Conservation (phyloP, 2,113 vertebrate species). For the Daubentonia madagascariensis region DNA sequence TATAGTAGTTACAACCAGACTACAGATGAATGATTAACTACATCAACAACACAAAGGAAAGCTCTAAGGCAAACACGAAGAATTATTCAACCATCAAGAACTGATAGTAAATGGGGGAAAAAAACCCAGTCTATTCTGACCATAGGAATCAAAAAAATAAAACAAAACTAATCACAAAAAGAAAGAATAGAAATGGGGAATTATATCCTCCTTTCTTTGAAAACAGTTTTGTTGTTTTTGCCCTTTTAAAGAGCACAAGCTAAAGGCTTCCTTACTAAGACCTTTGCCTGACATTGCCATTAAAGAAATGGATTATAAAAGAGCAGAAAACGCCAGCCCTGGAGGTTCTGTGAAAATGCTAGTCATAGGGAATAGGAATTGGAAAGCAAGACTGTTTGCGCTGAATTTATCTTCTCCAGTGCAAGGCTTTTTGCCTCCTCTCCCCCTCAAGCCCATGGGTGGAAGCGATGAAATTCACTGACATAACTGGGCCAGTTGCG, state of each 20-base stretch:
- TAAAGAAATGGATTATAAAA: slow-evolving; percentile 69
- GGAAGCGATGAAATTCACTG: slow-evolving; percentile 68
- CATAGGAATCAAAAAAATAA: not conserved
- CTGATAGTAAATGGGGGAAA: not conserved
- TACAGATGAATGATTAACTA: slow-evolving; percentile 19
- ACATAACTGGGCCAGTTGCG: slow-evolving; percentile 58
- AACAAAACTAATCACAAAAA: not conserved
- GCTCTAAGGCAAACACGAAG: not conserved
- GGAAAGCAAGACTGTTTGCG: slow-evolving; percentile 35
- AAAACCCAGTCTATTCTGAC: not conserved
- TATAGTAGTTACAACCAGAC: not conserved
- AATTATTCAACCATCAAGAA: slow-evolving; percentile 21
- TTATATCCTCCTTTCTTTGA: slow-evolving; percentile 16
- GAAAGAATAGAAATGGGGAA: not conserved
- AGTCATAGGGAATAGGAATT: slow-evolving; percentile 48
- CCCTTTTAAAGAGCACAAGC: slow-evolving; percentile 44
- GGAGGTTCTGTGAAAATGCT: slow-evolving; percentile 14
- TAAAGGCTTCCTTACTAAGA: slow-evolving; percentile 35
- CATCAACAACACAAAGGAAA: not conserved
- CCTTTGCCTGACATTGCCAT: slow-evolving; percentile 44
- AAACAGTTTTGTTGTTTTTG: slow-evolving; percentile 42
- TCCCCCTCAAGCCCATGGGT: slow-evolving; percentile 62
- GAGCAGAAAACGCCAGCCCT: slow-evolving; percentile 30
- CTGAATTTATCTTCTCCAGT: slow-evolving; percentile 72
- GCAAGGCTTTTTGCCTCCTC: slow-evolving; percentile 53